Evolutionary conservation across 2,797 vertebrate genomes (phyloP).

Genomic region (Enteromius paludinosus): DNA sequence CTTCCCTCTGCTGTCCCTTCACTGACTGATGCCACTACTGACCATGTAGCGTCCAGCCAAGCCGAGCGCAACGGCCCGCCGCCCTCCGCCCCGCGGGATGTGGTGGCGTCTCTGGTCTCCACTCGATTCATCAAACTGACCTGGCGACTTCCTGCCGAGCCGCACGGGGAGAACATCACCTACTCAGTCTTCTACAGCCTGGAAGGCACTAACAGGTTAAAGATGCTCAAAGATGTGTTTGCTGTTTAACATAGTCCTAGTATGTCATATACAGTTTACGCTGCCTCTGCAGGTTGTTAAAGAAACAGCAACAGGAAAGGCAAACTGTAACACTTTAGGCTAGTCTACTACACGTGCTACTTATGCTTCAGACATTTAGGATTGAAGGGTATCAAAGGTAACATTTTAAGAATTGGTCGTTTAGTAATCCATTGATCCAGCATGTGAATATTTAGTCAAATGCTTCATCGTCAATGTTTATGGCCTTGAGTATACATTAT

Average conservation of each 20-base stretch:
- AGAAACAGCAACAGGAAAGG: not conserved
- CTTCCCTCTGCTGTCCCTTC: slow-evolving; percentile 94
- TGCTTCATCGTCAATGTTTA: not conserved
- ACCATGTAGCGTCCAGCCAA: slow-evolving; percentile 96
- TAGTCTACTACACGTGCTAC: not conserved
- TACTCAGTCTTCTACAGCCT: slow-evolving; percentile 96
- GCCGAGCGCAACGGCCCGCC: slow-evolving; percentile 83
- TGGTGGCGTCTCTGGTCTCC: slow-evolving; percentile 95
- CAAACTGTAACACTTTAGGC: not conserved
- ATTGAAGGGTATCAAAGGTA: not conserved
- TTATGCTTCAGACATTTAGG: not conserved
- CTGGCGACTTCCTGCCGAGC: slow-evolving; percentile 91
- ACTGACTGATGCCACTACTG: slow-evolving; percentile 99
- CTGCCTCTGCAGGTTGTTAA: not conserved
- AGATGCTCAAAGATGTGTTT: not conserved
- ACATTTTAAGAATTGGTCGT: not conserved
- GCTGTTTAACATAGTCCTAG: too few relatives aligned
- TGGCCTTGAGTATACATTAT: not conserved
- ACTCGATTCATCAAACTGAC: slow-evolving; percentile 98
- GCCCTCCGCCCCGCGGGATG: slow-evolving; percentile 91
- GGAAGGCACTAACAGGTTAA: slow-evolving; percentile 89
- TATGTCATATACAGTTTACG: too few relatives aligned
- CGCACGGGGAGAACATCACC: slow-evolving; percentile 92
- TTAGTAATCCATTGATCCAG: not conserved
- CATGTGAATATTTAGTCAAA: not conserved